Base-by-base conservation (phyloP, 2,113 vertebrate genomes). In the Catharus bicknelli region DNA sequence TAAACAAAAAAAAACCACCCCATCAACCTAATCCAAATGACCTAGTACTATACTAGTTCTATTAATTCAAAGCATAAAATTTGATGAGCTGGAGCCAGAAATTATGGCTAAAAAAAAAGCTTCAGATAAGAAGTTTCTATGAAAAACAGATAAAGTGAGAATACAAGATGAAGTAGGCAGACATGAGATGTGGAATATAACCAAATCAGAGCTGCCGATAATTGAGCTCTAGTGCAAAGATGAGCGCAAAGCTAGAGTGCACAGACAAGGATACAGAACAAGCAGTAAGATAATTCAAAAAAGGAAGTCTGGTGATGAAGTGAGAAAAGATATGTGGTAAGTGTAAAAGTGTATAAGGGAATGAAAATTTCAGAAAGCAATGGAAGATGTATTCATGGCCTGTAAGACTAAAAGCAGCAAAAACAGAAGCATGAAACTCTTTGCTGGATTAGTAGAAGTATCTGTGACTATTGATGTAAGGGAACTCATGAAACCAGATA, bases 251-350 rank as follows among this genome's bases (percentile, higher is more conserved):
- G 13, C 7, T 64, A 26, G 25, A 70, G 32, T 9, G 40, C 15
- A 30, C 0, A 0, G 42, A 48, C 38, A 62, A 59, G 25, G 38
- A 36, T 45, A 47, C 1, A 2, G 36, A 87, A 47, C 3, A 61
- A 53, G n/a, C 9, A 58, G n/a, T 18, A 50, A 42, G 7, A 61
- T 21, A 89, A 82, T 43, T 48, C 3, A 20, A 75, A 67, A 34
- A 36, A 8, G 10, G 13, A 83, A 43, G 13, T 27, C 34, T 45
- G 34, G 16, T 38, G 15, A 38, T 36, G n/a, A 80, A 88, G 36
- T 26, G 20, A 70, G 36, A 64, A 84, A 83, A 59, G 29, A 78
- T 81, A 63, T 7, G 18, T 16, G 7, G 16, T 21, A 88, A n/a
- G 42, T 81, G 19, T 16, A 53, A 36, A 73, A 80, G n/a, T 19